Conservation (phyloP, 2,113 vertebrate species). For the Etheostoma cragini region DNA sequence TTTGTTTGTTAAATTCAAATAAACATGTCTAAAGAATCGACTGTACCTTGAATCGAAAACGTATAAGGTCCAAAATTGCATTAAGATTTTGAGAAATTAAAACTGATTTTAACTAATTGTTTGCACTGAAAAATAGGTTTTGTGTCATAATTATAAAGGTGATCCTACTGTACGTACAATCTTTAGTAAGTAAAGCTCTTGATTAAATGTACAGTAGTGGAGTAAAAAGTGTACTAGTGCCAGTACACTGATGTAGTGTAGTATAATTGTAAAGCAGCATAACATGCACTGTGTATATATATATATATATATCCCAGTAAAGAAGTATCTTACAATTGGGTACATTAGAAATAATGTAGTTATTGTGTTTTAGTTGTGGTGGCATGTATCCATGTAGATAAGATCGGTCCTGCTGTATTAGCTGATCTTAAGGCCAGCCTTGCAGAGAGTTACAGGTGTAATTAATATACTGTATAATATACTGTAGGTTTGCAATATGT, state of each 20-base stretch:
- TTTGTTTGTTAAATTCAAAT: not conserved
- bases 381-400: not conserved
- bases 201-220: not conserved
- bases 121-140: not conserved
- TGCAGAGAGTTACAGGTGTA: not conserved
- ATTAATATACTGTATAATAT: not conserved
- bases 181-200: not conserved
- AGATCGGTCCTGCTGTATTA: not conserved
- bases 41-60: not conserved
- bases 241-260: not conserved
- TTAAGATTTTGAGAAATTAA: not conserved
- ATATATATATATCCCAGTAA: not conserved
- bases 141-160: not conserved
- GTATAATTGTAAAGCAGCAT: not conserved
- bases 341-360: not conserved
- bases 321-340: not conserved
- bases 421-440: not conserved
- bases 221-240: not conserved
- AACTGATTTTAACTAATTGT: no score
- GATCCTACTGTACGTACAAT: not conserved
- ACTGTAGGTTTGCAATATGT: not conserved
- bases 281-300: no score
- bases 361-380: not conserved
- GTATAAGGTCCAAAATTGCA: not conserved
- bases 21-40: not conserved